phyloP scores from a whole-genome alignment of 2,888 invertebrate genomes.

The Caenorhabditis sulstoni region DNA sequence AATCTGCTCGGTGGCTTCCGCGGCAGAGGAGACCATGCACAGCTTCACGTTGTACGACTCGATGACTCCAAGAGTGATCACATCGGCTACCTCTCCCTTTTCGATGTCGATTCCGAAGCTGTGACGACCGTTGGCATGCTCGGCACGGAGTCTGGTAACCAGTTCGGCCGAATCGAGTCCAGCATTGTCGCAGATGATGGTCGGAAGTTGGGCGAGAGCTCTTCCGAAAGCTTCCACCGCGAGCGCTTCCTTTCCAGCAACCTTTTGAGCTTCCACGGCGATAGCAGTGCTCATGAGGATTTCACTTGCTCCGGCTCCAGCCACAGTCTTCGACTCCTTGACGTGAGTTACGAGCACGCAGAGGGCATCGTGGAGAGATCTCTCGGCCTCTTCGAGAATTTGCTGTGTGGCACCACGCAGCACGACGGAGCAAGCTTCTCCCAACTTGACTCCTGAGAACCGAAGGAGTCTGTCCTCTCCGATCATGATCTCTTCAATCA shows the following conservation, averaged over 20 bases:
- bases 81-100: constrained; percentile 90
- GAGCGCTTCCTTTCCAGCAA: constrained; percentile 94
- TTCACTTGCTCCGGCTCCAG: constrained; percentile 88
- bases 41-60: constrained; percentile 98
- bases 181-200: constrained; percentile 97
- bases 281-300: constrained; percentile 97
- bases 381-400: constrained; percentile 97
- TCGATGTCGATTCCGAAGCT: constrained; percentile 93
- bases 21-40: constrained; percentile 91
- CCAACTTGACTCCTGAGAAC: constrained; percentile 84
- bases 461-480: constrained; percentile 96
- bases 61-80: constrained; percentile 92
- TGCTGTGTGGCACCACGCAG: constrained; percentile 98
- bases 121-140: constrained; percentile 89
- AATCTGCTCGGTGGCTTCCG: constrained; percentile 88
- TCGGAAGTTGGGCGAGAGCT: constrained; percentile 89
- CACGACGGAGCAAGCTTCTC: constrained; percentile 97
- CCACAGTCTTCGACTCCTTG: constrained; percentile 90
- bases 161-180: constrained; percentile 97
- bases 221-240: constrained; percentile 96
- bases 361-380: constrained; percentile 97
- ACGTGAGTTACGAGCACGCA: constrained; percentile 97
- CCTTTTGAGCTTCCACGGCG: constrained; percentile 74
- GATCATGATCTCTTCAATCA: constrained; percentile 98
- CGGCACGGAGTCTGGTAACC: constrained; percentile 92